A percentile compares a stretch with the other conserved stretches of the same genome.
Evolutionary conservation across 2,113 vertebrate genomes (phyloP).

Genomic region (Pseudorectes ferrugineus): DNA sequence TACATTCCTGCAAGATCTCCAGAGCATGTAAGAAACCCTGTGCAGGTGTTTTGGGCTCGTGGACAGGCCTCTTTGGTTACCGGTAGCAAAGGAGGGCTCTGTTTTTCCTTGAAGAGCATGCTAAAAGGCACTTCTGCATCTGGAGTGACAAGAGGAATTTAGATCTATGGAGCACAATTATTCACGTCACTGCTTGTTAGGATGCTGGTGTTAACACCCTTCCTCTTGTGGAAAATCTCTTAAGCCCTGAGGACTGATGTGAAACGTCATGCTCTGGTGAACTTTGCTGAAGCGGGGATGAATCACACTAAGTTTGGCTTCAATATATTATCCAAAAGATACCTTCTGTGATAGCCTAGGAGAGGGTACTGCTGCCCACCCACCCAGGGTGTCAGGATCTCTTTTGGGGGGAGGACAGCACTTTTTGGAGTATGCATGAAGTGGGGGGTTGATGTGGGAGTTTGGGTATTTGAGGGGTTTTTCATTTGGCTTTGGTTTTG

Average conservation of each 20-base stretch:
- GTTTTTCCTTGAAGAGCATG: not conserved
- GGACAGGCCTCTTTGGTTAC: not conserved
- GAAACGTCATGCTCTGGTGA: not conserved
- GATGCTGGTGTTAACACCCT: conserved; percentile 51
- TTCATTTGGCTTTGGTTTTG: not conserved
- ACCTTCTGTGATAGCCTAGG: not conserved
- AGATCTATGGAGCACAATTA: not conserved
- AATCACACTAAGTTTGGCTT: not conserved
- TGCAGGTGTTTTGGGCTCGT: not conserved
- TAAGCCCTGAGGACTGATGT: not conserved
- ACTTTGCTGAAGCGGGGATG: not conserved
- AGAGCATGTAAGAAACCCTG: not conserved
- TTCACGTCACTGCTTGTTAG: conserved; percentile 1
- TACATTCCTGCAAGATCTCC: not conserved
- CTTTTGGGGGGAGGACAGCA: not conserved
- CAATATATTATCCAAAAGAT: not conserved
- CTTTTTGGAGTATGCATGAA: not conserved
- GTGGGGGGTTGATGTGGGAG: not conserved
- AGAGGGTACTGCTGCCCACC: not conserved
- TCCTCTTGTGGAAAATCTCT: conserved; percentile 60
- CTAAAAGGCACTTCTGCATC: not conserved
- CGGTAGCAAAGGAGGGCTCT: not conserved
- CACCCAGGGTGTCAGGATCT: not conserved
- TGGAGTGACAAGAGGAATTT: conserved; percentile 22
- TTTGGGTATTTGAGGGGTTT: not conserved